Evolutionary conservation across 1,140 invertebrate species (phyloP), one percentile per base, ranked within the genome.

Genomic region (Meteorus sp.): DNA sequence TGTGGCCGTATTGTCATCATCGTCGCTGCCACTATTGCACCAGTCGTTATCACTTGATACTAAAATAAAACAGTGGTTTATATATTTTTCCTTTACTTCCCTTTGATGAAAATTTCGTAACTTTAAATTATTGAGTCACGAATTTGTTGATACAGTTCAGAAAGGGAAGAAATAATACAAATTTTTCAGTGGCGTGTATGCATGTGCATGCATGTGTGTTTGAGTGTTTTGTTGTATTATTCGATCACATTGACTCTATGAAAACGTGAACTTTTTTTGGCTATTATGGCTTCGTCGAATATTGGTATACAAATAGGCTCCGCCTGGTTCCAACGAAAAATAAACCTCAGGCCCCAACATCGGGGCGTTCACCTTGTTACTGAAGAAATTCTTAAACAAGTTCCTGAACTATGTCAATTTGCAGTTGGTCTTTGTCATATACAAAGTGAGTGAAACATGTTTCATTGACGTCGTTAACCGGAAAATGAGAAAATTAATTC

Each of bases 291-390:
- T 84, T 92, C 90, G 75, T 90, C 89, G 74, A 87, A 86, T 70
- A 85, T 88, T 82, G 90, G 91, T 78, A 90, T 95, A 78, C 92
- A 94, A 84, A 92, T 92, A 76, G 90, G 91, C 77, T 92, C 91
- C 76, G 92, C 93, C 78, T 97, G 94, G 94, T 94, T 95, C 85
- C 94, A 97, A 83, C 89, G 91, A 79, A 95, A 95, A 85, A 89
- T 97, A 74, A 95, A 95, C 82, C 85, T 97, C 72, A 87, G 93
- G 76, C 93, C 94, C 66, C 93, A 95, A 79, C 93, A 94, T 77
- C 86, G 94, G 77, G 94, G 94, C 68, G 93, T 96, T 69, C 95
- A 97, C 82, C 85, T 96, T 67, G 92, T 97, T 65, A 96, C 94
- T 51, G 94, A 97, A 78, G 94, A 97, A 85, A 93, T 97, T 68